Evolutionary conservation across 2,888 invertebrate species (phyloP).

Genomic region (Lomographa bimaculata): DNA sequence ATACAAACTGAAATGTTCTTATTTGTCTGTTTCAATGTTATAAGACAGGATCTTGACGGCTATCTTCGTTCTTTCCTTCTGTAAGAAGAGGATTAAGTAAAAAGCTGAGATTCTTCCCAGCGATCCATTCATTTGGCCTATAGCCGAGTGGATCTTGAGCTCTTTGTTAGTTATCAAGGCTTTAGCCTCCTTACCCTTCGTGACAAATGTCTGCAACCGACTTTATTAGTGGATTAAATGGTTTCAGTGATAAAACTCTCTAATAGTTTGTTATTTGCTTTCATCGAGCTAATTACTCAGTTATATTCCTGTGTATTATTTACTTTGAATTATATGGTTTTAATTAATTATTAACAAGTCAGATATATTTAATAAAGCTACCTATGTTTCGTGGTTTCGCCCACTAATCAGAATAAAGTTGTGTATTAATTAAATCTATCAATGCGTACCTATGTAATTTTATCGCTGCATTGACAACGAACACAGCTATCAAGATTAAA

Average conservation of each 20-base stretch:
- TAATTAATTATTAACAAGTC: too few species aligned
- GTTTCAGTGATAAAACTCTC: constrained; percentile 15
- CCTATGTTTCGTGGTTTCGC: too few species aligned
- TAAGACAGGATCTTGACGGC: constrained; percentile 17
- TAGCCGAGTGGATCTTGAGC: constrained; percentile 45
- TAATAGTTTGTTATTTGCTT: constrained; percentile 11
- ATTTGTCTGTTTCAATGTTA: constrained; percentile 24
- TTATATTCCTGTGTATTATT: too few species aligned
- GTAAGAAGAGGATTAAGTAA: constrained; percentile 33
- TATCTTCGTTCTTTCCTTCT: constrained; percentile 30
- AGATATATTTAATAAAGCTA: too few species aligned
- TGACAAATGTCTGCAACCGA: constrained; percentile 40
- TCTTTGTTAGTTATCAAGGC: constrained; percentile 46
- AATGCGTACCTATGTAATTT: too few species aligned
- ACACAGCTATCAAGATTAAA: too few species aligned
- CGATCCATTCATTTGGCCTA: constrained; percentile 46
- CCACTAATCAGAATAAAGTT: too few species aligned
- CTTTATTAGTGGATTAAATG: constrained; percentile 40
- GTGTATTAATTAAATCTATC: too few species aligned
- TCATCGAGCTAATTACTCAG: background rate
- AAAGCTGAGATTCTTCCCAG: constrained; percentile 42
- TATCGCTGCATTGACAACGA: too few species aligned
- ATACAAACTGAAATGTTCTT: constrained; percentile 18
- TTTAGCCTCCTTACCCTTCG: constrained; percentile 30
- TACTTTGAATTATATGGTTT: too few species aligned